A percentile compares a stretch with the other conserved stretches of the same genome.
Conservation (phyloP, 1,140 invertebrate genomes). For the Saccostrea echinata region DNA sequence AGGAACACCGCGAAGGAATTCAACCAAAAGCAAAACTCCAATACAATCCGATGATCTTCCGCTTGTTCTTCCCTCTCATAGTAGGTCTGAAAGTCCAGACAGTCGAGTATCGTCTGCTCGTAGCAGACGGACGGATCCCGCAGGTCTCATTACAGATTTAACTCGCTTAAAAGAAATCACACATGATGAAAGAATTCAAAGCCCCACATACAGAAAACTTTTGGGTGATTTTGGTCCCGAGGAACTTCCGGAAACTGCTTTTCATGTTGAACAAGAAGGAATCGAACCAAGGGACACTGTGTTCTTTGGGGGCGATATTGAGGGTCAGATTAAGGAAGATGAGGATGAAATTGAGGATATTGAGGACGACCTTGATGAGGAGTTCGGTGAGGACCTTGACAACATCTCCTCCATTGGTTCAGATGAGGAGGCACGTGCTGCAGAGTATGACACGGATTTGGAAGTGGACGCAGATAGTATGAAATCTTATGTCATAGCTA, state of each 20-base stretch:
- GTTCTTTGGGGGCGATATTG: slow-evolving; percentile 34
- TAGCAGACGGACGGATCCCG: slow-evolving; percentile 42
- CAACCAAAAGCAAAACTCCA: not conserved
- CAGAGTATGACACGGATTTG: slow-evolving; percentile 63
- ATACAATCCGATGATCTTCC: not conserved
- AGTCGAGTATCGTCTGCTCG: slow-evolving; percentile 42
- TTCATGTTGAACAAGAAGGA: not conserved
- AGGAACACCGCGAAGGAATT: not conserved
- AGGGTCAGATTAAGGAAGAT: slow-evolving; percentile 6
- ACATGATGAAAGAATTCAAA: slow-evolving; percentile 48
- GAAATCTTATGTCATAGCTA: not conserved
- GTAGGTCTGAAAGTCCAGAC: slow-evolving; percentile 13
- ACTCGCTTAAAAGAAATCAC: slow-evolving; percentile 57
- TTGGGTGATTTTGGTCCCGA: slow-evolving; percentile 24
- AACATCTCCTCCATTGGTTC: slow-evolving; percentile 54
- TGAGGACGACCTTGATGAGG: slow-evolving; percentile 49
- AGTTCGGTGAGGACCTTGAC: slow-evolving; percentile 51
- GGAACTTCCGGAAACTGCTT: slow-evolving; percentile 3
- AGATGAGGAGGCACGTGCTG: slow-evolving; percentile 46
- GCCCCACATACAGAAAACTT: slow-evolving; percentile 37
- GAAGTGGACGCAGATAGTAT: slow-evolving; percentile 58
- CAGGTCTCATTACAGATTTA: slow-evolving; percentile 58
- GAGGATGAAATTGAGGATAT: slow-evolving; percentile 45
- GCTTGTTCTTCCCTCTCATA: not conserved
- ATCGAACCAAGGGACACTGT: slow-evolving; percentile 33